Evolutionary conservation across 2,113 vertebrate species (phyloP).

Genomic region (Cebidichthys violaceus): DNA sequence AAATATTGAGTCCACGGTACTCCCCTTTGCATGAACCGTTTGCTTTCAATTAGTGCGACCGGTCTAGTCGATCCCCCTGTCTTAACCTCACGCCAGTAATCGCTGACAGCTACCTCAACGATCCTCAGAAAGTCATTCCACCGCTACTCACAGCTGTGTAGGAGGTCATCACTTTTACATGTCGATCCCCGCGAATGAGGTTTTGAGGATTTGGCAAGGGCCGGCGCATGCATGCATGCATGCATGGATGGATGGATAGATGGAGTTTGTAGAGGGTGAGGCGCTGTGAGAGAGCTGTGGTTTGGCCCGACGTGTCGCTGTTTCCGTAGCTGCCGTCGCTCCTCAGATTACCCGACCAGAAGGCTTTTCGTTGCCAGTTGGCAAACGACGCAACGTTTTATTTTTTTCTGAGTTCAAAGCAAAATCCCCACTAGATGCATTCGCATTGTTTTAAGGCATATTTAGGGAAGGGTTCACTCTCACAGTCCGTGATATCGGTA

Average conservation of each 20-base stretch:
- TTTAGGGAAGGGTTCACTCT: background rate
- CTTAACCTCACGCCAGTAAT: background rate
- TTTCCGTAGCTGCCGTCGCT: conserved; percentile 36
- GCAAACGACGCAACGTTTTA: conserved; percentile 3
- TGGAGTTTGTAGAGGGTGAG: background rate
- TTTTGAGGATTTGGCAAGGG: conserved; percentile 34
- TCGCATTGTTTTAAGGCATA: background rate
- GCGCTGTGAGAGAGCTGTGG: conserved; percentile 18
- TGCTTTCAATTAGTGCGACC: background rate
- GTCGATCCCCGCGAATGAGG: conserved; percentile 12
- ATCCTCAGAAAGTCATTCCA: conserved; percentile 1
- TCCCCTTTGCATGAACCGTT: background rate
- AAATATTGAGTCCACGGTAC: background rate
- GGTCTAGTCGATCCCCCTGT: background rate
- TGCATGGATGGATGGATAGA: background rate
- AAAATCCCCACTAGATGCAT: background rate
- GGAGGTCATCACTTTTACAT: conserved; percentile 28
- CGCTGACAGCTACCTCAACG: conserved; percentile 12
- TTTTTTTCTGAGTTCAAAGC: conserved; percentile 13
- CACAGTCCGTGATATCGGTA: conserved; percentile 18
- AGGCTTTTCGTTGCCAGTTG: background rate
- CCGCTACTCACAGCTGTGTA: conserved; percentile 16
- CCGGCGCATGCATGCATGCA: background rate
- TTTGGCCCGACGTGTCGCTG: conserved; percentile 24
- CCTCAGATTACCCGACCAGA: conserved; percentile 24